phyloP scores from a whole-genome alignment of 2,797 vertebrate genomes.

The Somateria mollissima region DNA sequence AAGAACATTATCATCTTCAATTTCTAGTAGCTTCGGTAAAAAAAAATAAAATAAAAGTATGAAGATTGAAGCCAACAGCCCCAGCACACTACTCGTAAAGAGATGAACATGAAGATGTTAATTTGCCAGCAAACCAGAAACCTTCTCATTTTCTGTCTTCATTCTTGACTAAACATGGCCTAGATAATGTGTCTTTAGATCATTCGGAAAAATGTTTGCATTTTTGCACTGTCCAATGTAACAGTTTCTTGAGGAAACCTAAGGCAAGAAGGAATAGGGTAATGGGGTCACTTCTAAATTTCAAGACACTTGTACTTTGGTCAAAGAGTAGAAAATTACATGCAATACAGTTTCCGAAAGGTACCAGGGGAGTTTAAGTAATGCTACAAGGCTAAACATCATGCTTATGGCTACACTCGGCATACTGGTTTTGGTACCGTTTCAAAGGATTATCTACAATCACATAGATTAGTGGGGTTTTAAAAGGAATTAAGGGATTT shows the following conservation, averaged over 20 bases:
- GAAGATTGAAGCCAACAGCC: not conserved
- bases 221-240: not conserved
- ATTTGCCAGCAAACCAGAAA: not conserved
- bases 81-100: rapidly evolving
- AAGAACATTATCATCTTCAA: not conserved
- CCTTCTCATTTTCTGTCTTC: not conserved
- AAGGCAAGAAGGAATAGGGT: not conserved
- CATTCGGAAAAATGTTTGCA: not conserved
- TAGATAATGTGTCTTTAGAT: not conserved
- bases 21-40: not conserved
- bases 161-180: not conserved
- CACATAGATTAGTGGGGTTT: constrained; percentile 52
- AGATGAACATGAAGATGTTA: not conserved
- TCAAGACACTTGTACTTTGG: rapidly evolving
- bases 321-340: not conserved
- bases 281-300: not conserved
- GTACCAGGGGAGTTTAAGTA: not conserved
- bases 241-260: not conserved
- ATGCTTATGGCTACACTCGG: not conserved
- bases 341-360: not conserved
- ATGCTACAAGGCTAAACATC: not conserved
- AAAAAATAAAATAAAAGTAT: too few relatives aligned
- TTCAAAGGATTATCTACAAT: constrained; percentile 45
- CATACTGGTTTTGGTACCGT: not conserved
- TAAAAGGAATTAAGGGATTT: constrained; percentile 65